Conservation (phyloP, 2,797 vertebrate species). For the Anas bernieri region DNA sequence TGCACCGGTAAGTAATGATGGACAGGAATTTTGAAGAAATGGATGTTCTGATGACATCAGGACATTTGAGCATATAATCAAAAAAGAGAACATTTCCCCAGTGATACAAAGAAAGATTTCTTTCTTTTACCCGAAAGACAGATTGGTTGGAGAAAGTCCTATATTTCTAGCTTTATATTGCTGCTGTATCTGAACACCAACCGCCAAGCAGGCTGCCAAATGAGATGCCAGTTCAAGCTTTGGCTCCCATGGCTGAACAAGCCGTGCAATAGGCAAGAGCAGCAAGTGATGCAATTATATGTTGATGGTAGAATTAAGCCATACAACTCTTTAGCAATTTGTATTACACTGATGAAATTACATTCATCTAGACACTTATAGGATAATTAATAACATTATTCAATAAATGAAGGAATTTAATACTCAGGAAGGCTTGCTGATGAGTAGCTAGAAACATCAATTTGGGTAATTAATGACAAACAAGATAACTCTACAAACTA, state of each 20-base stretch:
- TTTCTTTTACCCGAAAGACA: rapidly evolving
- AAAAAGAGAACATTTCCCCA: neutral
- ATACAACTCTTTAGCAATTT: neutral
- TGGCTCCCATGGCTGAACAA: neutral
- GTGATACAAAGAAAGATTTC: neutral
- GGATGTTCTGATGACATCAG: neutral
- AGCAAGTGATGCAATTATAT: neutral
- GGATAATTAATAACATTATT: neutral
- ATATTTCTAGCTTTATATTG: neutral
- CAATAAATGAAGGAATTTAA: neutral
- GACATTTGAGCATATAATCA: neutral
- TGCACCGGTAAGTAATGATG: neutral
- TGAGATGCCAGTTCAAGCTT: neutral
- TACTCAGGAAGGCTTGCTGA: neutral
- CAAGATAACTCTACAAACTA: neutral
- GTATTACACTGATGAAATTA: neutral
- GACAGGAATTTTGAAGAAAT: neutral
- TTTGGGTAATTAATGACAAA: neutral
- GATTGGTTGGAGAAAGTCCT: neutral
- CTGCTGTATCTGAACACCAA: neutral
- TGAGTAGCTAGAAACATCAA: neutral
- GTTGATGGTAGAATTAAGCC: neutral
- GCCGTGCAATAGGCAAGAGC: neutral
- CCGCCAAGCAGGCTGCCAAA: neutral
- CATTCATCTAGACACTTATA: neutral